Evolutionary conservation across 1,140 invertebrate species (phyloP), one percentile per base, ranked within the genome.

Genomic region (Rhopalosiphum maidis): DNA sequence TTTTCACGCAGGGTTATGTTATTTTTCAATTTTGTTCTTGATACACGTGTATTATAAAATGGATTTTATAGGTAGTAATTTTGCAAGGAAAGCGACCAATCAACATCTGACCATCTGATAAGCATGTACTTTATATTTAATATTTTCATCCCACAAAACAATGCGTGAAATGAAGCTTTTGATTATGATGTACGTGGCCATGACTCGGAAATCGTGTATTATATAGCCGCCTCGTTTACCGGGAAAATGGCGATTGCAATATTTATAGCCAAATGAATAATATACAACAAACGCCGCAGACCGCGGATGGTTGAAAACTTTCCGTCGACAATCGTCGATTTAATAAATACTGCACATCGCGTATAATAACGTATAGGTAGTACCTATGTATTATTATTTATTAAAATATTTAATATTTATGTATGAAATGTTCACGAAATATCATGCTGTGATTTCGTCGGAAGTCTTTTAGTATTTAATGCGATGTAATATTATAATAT

Each of bases 371-470:
- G 30, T 3, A 30, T 51, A 51, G 15, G 15, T 18, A 21, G 48
- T 51, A 51, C 48, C 11, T 18, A 4, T 35, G 60, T 77, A 77
- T n/a, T 77, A 77, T 77, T 77, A 77, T n/a, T n/a, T 77, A 77
- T 77, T 77, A 18, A 77, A 77, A 77, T 77, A 77, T 77, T 77
- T n/a, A 77, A 77, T 77, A 77, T 77, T 77, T n/a, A 77, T 35
- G 15, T 51, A 51, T 18, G 15, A 15, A 51, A 51, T 51, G 48
- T 51, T 77, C n/a, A 6, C n/a, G 4, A n/a, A 77, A n/a, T 77
- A 77, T 18, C 60, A 51, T 18, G 22, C 60, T 23, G 60, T 68
- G 60, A 68, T 68, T 68, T 68, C 11, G 60, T 68, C 60, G 30
- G 15, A n/a, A 68, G 15, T n/a, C 60, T 68, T 4, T 68, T n/a